phyloP scores from a whole-genome alignment of 2,797 vertebrate species.

The Rhabdomys pumilio region DNA sequence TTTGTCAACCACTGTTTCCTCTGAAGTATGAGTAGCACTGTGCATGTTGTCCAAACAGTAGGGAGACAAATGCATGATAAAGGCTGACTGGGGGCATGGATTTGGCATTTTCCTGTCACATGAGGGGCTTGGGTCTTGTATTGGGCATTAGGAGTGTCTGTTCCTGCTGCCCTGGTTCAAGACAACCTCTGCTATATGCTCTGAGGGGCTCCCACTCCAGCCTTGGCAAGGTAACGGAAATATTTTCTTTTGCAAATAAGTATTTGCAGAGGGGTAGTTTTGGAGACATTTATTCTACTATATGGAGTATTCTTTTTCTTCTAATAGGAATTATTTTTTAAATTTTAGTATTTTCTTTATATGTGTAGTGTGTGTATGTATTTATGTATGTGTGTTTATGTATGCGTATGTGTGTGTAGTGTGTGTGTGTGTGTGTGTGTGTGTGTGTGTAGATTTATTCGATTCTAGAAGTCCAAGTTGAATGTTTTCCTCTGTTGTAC shows the following conservation, averaged over 20 bases:
- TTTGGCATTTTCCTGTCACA: conserved; percentile 7
- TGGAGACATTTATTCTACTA: not conserved
- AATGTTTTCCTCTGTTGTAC: not conserved
- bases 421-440: not conserved
- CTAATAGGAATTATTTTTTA: not conserved
- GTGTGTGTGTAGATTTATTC: not conserved
- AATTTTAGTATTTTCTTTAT: not conserved
- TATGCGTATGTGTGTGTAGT: not conserved
- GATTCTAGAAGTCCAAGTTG: not conserved
- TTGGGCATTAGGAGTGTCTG: not conserved
- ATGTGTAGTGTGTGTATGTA: not conserved
- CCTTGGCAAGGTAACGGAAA: not conserved
- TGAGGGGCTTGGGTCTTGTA: not conserved
- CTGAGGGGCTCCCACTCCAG: not conserved
- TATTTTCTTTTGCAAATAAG: not conserved
- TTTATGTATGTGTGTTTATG: not conserved
- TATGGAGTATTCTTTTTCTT: not conserved
- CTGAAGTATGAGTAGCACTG: not conserved
- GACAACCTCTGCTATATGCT: not conserved
- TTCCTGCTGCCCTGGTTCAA: not conserved
- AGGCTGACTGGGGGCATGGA: not conserved
- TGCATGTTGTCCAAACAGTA: not conserved
- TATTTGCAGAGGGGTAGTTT: not conserved
- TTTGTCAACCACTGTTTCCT: not conserved
- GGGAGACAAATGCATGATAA: not conserved